These are phyloP conservation scores for Saccostrea cuccullata DNA, from an alignment of 1,140 invertebrate genomes.

Conservation along the genomic window DNA sequence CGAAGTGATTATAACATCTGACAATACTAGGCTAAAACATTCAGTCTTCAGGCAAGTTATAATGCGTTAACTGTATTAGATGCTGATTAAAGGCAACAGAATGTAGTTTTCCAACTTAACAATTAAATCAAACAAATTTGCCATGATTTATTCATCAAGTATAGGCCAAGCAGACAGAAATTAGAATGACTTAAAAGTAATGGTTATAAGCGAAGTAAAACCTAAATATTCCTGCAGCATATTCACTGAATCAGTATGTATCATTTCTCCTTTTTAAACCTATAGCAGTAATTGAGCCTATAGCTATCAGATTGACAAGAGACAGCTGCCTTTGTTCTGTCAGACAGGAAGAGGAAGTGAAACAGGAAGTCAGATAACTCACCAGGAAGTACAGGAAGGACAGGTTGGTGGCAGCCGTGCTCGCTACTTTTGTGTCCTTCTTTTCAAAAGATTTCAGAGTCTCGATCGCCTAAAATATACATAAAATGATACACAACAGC, in stretches of 20 bases:
- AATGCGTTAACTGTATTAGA: background rate
- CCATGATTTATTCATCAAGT: background rate
- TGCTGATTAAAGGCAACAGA: background rate
- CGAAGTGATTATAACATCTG: background rate
- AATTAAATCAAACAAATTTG: too few relatives aligned
- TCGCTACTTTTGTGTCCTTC: constrained; percentile 89
- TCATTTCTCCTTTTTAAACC: too few relatives aligned
- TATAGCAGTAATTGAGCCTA: too few relatives aligned
- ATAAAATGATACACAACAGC: constrained; percentile 7
- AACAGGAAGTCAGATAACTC: constrained; percentile 65
- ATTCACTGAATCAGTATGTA: too few relatives aligned
- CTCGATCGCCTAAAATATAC: constrained; percentile 83
- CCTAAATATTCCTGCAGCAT: too few relatives aligned
- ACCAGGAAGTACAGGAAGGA: constrained; percentile 93
- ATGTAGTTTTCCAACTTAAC: too few relatives aligned
- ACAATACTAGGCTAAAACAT: background rate
- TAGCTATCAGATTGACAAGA: background rate
- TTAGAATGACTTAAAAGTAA: background rate
- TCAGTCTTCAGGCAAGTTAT: background rate
- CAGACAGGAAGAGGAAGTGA: background rate
- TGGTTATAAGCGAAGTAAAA: background rate
- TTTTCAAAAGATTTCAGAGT: constrained; percentile 94
- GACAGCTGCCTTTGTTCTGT: background rate
- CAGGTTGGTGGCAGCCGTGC: constrained; percentile 92
- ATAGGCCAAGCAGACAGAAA: constrained; percentile 1